Evolutionary conservation across 2,888 invertebrate species (phyloP).

Genomic region (Oligia strigilis): DNA sequence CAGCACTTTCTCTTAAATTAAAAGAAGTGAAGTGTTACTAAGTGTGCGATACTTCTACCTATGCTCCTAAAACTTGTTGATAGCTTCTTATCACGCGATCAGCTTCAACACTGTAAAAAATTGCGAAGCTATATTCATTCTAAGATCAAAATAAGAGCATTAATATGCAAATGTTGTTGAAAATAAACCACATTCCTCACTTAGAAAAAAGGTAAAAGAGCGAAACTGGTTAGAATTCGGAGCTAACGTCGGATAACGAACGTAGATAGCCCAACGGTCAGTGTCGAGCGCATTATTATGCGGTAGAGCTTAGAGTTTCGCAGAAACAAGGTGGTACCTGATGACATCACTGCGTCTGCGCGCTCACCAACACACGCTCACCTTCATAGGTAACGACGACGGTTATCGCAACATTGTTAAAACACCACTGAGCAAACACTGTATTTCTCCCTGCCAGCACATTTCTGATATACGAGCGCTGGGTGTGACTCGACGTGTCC

Average conservation of each 20-base stretch:
- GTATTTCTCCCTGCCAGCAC: conserved; percentile 51
- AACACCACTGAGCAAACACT: conserved; percentile 53
- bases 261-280: conserved; percentile 76
- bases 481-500: conserved; percentile 71
- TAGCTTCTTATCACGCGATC: conserved; percentile 3
- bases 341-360: conserved; percentile 84
- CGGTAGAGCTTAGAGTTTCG: conserved; percentile 82
- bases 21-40: conserved; percentile 10
- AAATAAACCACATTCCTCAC: conserved; percentile 66
- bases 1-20: neutral
- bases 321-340: conserved; percentile 83
- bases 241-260: conserved; percentile 78
- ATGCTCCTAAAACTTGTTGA: neutral
- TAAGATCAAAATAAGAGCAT: conserved; percentile 42
- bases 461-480: conserved; percentile 59
- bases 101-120: conserved; percentile 7
- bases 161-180: conserved; percentile 57
- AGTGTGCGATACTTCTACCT: conserved; percentile 6
- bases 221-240: conserved; percentile 83
- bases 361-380: conserved; percentile 78
- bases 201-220: conserved; percentile 76
- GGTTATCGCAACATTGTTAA: conserved; percentile 66
- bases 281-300: conserved; percentile 84
- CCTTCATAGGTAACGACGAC: conserved; percentile 74
- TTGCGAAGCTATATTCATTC: conserved; percentile 13